Conservation (phyloP, 2,797 vertebrate species). For the Dermochelys coriacea region DNA sequence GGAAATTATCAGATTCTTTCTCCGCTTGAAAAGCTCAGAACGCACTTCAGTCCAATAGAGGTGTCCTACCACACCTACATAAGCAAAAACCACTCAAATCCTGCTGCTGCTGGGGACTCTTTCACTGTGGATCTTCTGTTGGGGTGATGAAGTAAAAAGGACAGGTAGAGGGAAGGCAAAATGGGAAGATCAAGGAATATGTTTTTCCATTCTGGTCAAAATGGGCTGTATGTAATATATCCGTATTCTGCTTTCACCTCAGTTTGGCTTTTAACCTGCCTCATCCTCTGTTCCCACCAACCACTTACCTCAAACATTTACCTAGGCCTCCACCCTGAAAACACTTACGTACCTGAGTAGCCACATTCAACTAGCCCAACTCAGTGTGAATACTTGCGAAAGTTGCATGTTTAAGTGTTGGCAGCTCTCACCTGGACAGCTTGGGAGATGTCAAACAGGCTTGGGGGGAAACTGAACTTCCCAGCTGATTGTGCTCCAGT, state of each 20-base stretch:
- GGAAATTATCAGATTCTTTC: not conserved
- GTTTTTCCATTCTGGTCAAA: not conserved
- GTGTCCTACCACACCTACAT: not conserved
- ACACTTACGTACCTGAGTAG: not conserved
- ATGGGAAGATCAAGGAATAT: not conserved
- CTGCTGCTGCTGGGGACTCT: not conserved
- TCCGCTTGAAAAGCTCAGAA: not conserved
- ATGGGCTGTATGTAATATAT: not conserved
- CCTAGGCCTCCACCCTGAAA: not conserved
- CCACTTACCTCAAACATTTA: not conserved
- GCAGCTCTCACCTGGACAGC: not conserved
- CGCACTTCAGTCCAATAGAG: not conserved
- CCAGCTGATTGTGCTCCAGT: not conserved
- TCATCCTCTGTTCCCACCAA: not conserved
- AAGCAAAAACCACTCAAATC: not conserved
- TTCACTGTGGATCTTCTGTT: not conserved
- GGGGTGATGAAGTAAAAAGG: not conserved
- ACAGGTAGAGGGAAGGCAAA: not conserved
- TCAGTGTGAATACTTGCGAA: fast-evolving
- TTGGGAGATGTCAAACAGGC: not conserved
- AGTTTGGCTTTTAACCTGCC: not conserved
- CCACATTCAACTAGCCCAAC: not conserved
- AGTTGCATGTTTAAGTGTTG: not conserved
- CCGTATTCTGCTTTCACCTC: not conserved
- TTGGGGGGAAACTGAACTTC: not conserved